A percentile compares a stretch with the other conserved stretches of the same genome.
phyloP scores from a whole-genome alignment of 2,113 vertebrate genomes.

The Semnornis frantzii region DNA sequence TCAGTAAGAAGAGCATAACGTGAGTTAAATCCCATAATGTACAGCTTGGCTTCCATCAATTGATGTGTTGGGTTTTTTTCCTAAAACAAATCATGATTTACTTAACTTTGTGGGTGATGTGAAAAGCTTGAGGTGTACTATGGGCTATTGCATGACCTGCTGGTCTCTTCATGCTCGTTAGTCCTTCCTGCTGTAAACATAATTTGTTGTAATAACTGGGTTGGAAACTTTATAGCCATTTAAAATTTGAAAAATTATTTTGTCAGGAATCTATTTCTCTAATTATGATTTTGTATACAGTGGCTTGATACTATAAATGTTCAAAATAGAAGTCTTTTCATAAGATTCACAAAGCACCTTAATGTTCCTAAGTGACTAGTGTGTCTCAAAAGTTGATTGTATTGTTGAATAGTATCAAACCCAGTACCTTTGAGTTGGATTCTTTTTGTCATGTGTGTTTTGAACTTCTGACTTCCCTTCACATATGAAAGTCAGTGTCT shows the following conservation, averaged over 20 bases:
- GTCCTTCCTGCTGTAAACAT: background rate
- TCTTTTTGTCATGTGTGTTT: background rate
- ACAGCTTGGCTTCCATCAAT: background rate
- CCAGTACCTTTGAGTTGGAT: background rate
- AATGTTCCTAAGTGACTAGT: background rate
- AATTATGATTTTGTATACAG: background rate
- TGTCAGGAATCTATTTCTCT: background rate
- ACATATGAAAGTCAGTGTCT: background rate
- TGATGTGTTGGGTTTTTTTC: background rate
- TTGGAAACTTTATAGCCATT: background rate
- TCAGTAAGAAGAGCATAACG: background rate
- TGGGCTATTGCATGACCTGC: background rate
- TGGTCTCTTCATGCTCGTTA: background rate
- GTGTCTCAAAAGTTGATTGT: background rate
- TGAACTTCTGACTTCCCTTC: background rate
- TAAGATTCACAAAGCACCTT: background rate
- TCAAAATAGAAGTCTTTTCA: background rate
- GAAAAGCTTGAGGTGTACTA: background rate
- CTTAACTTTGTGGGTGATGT: background rate
- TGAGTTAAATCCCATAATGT: background rate
- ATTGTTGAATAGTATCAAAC: background rate
- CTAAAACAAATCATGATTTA: background rate
- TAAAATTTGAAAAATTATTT: background rate
- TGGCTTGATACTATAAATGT: background rate
- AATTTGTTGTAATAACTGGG: background rate